Percentiles rank a stretch among this genome's conserved stretches.
phyloP scores from a whole-genome alignment of 2,113 vertebrate genomes.

The Phylloscopus whistleri region DNA sequence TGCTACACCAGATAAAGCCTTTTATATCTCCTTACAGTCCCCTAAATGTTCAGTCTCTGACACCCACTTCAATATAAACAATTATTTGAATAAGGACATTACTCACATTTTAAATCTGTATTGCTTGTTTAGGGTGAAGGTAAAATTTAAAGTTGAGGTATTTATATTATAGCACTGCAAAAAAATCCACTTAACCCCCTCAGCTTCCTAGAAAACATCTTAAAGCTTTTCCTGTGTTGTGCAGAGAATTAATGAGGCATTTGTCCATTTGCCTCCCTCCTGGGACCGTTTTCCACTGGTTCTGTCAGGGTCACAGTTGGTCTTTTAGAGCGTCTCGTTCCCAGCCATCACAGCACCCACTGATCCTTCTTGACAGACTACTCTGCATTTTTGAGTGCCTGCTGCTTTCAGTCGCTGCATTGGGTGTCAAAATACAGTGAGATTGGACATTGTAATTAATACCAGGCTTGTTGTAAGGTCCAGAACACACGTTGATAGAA shows the following conservation, averaged over 20 bases:
- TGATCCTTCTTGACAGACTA: not conserved
- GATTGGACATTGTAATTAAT: not conserved
- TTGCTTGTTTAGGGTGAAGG: not conserved
- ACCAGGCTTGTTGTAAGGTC: constrained; percentile 18
- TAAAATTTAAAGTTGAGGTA: not conserved
- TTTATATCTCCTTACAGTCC: not conserved
- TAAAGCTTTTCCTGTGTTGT: not conserved
- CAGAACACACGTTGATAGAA: not conserved
- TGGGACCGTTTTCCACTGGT: not conserved
- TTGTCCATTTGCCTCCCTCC: not conserved
- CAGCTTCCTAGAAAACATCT: not conserved
- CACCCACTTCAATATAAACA: not conserved
- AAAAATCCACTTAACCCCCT: not conserved
- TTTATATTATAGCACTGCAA: not conserved
- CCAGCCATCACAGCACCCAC: not conserved
- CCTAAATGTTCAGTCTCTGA: not conserved
- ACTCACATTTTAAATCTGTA: not conserved
- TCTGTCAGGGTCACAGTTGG: rapidly evolving
- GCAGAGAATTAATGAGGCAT: not conserved
- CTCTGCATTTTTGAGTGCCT: constrained; percentile 65
- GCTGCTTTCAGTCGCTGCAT: constrained; percentile 28
- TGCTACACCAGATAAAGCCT: not conserved
- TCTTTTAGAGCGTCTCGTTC: not conserved
- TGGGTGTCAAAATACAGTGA: not conserved
- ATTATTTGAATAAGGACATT: not conserved